Base-by-base conservation (phyloP, 2,888 invertebrate species). In the Cantharis flavilabris region DNA sequence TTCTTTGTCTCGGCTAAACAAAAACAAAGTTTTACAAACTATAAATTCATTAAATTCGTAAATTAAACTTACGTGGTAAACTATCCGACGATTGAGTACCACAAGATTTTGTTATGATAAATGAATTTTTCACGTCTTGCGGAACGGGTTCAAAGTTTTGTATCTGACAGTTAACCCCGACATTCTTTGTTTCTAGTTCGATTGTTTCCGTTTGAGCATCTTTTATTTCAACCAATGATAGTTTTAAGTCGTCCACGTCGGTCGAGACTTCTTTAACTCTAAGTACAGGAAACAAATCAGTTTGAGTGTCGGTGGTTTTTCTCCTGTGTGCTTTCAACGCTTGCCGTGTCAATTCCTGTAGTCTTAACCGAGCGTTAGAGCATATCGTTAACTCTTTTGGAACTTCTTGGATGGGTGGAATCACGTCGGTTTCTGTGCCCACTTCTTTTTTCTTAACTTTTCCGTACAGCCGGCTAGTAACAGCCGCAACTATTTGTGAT, bases 401-500 rank as follows among this genome's bases (percentile, higher is more conserved):
- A 1, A 78, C 69, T 18, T 82, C 81, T 18, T 78, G 79, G 7
- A 33, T 67, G 11, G 73, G 62, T 0, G 77, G 75, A 5, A 84
- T 64, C 28, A 86, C 86, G 14, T 84, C 83, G 4, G 88, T 88
- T 75, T 87, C 87, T 3, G 88, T 88, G 0, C 84, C 81, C 3
- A 81, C 83, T 85, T 88, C 88, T 88, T 90, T 88, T 89, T 91
- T 89, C 88, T 92, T 88, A 85, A 90, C 86, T 90, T 92, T 92
- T 0, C 91, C 90, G 84, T 93, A 94, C 13, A 94, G 87, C 82
- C 94, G 89, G 82, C 92, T 91, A 3, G 94, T 94, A 3, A 94
- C 94, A 0, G 93, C 93, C 3, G 93, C 93, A 3, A 94, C 93
- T 71, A 94, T 93, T 86, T 93, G 92, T 18, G 93, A 92, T 83